Conservation (phyloP, 2,797 vertebrate genomes). For the Botia kubotai region DNA sequence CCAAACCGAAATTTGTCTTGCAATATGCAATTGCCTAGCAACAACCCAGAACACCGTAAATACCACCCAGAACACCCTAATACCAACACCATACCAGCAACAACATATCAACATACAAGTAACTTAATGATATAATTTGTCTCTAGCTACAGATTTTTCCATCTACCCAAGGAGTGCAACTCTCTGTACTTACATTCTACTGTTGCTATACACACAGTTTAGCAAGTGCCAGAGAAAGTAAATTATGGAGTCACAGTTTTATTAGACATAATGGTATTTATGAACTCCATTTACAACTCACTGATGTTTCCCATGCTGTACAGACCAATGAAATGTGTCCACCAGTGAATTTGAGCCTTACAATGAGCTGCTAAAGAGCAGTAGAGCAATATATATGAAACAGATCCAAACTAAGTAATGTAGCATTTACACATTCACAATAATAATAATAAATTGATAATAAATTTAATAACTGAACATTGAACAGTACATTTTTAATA, state of each 20-base stretch:
- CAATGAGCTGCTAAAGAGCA: slow-evolving; percentile 7
- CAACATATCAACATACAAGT: too few relatives aligned
- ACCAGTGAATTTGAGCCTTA: slow-evolving; percentile 13
- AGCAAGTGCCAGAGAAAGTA: slow-evolving; percentile 38
- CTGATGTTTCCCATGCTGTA: slow-evolving; percentile 19
- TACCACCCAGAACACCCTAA: too few relatives aligned
- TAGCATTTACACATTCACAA: neutral
- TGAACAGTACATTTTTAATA: neutral
- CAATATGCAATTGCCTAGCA: too few relatives aligned
- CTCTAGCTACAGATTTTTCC: slow-evolving; percentile 1
- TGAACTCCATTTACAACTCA: slow-evolving; percentile 55
- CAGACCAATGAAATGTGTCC: slow-evolving; percentile 17
- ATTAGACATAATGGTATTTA: slow-evolving; percentile 60
- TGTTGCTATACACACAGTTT: neutral
- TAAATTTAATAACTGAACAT: neutral
- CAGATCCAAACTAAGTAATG: slow-evolving; percentile 2
- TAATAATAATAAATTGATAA: neutral
- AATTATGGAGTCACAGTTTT: slow-evolving; percentile 54
- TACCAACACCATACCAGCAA: neutral
- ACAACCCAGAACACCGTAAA: too few relatives aligned
- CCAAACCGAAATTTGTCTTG: too few relatives aligned
- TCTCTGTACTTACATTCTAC: neutral
- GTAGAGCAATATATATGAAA: slow-evolving; percentile 12
- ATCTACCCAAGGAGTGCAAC: neutral
- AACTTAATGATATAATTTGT: neutral